Evolutionary conservation across 2,113 vertebrate genomes (phyloP), one percentile per base, ranked within the genome.

Genomic region (Phylloscopus whistleri): DNA sequence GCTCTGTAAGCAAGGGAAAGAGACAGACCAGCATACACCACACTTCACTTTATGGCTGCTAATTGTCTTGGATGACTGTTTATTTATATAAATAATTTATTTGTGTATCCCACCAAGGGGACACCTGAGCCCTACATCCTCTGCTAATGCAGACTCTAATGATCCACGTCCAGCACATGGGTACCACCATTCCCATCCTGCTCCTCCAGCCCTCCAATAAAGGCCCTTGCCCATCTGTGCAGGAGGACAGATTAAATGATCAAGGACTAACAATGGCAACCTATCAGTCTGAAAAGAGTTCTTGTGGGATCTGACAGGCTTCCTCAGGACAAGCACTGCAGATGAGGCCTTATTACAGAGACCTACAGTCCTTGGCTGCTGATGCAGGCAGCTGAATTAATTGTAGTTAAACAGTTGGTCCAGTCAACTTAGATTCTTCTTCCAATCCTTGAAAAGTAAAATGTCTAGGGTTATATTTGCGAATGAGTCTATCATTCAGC

Each of bases 61-160:
- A 94, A 93, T 90, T 94, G 53, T 80, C 78, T 92, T 88, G 72
- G 85, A 62, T 59, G 53, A 74, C 46, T 88, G 44, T 92, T 82
- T 92, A 90, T 92, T 94, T 93, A 80, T 89, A 81, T 91, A 97
- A 96, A 95, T 95, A 93, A 96, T 97, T 95, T 81, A 94, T 35
- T 85, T 74, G 37, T 69, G 43, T 72, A 59, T 92, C 64, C 62
- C 4, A 13, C 85, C 77, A 92, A 89, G 69, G 89, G 81, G 59
- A 79, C 97, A 97, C 92, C 96, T 97, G 97, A 95, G 94, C 83
- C 94, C 87, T 80, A 10, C 63, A 67, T 78, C 86, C 73, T 78
- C 59, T 83, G 48, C 67, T 91, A 89, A 86, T 55, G 51, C 41
- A 86, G 85, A 37, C 66, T 90, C 89, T 94, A 95, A 95, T 79